phyloP scores from a whole-genome alignment of 2,888 invertebrate genomes.

The Oscheius sp. region DNA sequence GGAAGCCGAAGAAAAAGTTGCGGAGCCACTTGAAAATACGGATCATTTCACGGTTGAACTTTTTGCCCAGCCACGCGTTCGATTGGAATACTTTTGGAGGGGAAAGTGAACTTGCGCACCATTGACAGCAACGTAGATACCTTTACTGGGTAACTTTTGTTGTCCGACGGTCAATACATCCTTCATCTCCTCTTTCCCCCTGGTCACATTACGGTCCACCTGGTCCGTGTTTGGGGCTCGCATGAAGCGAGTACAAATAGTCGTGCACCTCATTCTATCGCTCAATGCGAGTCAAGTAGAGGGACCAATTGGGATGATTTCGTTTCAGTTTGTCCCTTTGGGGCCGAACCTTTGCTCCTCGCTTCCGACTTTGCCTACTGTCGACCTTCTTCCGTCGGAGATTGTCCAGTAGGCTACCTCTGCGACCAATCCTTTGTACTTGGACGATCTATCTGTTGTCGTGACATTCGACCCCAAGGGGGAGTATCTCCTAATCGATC shows the following conservation, averaged over 20 bases:
- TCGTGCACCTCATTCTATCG: conserved; percentile 14
- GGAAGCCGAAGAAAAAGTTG: conserved; percentile 25
- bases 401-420: conserved; percentile 65
- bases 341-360: conserved; percentile 62
- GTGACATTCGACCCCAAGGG: conserved; percentile 39
- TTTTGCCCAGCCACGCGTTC: conserved; percentile 11
- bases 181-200: conserved; percentile 15
- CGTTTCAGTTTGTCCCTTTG: conserved; percentile 73
- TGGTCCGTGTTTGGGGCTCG: conserved; percentile 18
- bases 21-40: conserved; percentile 26
- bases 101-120: neutral
- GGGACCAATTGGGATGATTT: conserved; percentile 70
- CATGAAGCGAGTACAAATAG: conserved; percentile 24
- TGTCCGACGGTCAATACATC: conserved; percentile 10
- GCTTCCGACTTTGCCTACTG: conserved; percentile 65
- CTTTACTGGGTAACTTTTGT: conserved; percentile 21
- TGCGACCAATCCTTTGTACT: conserved; percentile 65
- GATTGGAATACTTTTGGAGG: neutral
- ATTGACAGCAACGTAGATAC: neutral
- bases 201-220: conserved; percentile 20
- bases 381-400: conserved; percentile 60
- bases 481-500: neutral
- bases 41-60: conserved; percentile 18
- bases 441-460: conserved; percentile 65
- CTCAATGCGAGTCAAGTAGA: conserved; percentile 79